Base-by-base conservation (phyloP, 2,888 invertebrate genomes). In the Alsophila aescularia region DNA sequence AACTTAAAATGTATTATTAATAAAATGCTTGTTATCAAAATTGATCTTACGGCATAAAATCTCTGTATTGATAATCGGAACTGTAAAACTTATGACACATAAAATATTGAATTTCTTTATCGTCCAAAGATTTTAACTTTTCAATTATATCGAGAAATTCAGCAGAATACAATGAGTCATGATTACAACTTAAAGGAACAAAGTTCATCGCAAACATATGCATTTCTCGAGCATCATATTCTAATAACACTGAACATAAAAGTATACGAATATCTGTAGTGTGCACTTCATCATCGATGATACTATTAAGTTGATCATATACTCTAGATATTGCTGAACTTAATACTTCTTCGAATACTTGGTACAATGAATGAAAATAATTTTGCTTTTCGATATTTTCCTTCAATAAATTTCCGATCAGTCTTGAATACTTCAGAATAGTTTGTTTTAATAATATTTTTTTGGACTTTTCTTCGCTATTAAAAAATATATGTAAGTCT, bases 101-200 rank as follows among this genome's bases (percentile, higher is more conserved):
- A 18, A 59, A 63, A 56, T 64, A 65, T 14, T 60, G 64, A 0
- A 79, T 42, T 57, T 79, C 75, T 12, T 52, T 51, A 29, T 69
- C 67, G 0, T 72, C 55, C 12, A 68, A 44, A 5, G 53, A 42
- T 44, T 59, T 69, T 1, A 81, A 35, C 10, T 54, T 27, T 6
- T 27, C 2, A 27, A 27, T 27, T 9, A 27, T 8, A 27, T 27
- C 2, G 2, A 3, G 9, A 27, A 9, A 27, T 9, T 27, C 27
- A 9, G 27, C 8, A 9, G 27, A 9, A 9, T 9, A 27, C 8
- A 2, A n/a, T n/a, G n/a, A n/a, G n/a, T 21, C 6, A 21, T 21
- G 2, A 3, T 27, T 8, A 27, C 8, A 27, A 27, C 8, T 2
- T 9, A 6, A 6, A 27, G 27, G 27, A 9, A 27, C 9, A 8